These are phyloP conservation scores for Centropus unirufus DNA, from an alignment of 2,113 vertebrate species.

Conservation along the genomic window DNA sequence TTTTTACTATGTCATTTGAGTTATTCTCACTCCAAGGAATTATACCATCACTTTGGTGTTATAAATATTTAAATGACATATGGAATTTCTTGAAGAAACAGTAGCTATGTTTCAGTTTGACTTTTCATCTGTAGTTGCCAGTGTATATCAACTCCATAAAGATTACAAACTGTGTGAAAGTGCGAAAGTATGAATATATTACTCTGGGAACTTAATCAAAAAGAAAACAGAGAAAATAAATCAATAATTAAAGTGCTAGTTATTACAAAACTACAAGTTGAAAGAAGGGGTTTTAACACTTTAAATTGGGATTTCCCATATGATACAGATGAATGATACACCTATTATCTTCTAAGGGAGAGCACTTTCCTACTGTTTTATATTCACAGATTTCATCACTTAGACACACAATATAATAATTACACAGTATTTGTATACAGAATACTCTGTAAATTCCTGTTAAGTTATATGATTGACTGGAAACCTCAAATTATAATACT, in stretches of 20 bases:
- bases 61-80: slow-evolving; percentile 41
- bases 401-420: neutral
- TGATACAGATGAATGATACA: neutral
- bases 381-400: neutral
- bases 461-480: neutral
- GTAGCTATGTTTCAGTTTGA: slow-evolving; percentile 25
- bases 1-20: neutral
- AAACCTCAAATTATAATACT: neutral
- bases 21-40: slow-evolving; percentile 1
- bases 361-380: neutral
- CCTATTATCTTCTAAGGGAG: neutral
- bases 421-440: neutral
- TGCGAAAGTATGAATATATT: neutral
- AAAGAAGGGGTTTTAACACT: neutral
- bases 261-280: neutral
- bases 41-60: neutral
- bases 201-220: neutral
- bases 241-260: neutral
- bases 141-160: neutral
- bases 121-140: slow-evolving; percentile 11
- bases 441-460: neutral
- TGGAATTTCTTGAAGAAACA: slow-evolving; percentile 39
- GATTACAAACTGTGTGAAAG: neutral
- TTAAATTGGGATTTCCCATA: neutral
- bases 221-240: neutral